Conservation (phyloP, 2,113 vertebrate genomes). For the human region DNA sequence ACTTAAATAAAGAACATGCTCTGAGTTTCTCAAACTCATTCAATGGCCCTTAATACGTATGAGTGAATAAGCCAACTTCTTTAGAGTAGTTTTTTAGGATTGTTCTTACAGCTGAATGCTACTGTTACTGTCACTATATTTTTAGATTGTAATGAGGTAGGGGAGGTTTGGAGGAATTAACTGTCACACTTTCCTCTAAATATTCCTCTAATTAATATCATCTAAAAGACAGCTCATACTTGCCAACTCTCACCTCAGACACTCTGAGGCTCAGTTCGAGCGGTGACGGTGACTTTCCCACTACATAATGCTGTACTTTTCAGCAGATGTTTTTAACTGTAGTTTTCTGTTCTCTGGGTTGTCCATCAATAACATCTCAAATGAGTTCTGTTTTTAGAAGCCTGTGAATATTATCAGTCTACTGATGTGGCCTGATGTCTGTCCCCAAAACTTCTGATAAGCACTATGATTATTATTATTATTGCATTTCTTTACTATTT, state of each 20-base stretch:
- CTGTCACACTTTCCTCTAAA: background rate
- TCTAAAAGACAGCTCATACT: background rate
- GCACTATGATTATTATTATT: background rate
- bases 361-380: background rate
- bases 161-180: background rate
- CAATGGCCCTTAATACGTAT: no score
- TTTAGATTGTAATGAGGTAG: background rate
- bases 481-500: background rate
- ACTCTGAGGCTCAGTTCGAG: background rate
- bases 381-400: background rate
- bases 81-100: background rate
- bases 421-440: background rate
- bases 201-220: background rate
- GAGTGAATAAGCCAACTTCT: background rate
- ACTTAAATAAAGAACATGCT: background rate
- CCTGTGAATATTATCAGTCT: background rate
- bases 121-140: background rate
- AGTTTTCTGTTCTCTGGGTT: background rate
- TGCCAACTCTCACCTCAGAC: background rate
- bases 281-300: background rate
- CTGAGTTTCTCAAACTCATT: background rate
- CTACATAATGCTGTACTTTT: background rate
- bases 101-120: background rate
- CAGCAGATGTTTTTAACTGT: background rate
- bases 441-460: background rate